Conservation (phyloP, 2,113 vertebrate species). For the Tragulus kanchil region DNA sequence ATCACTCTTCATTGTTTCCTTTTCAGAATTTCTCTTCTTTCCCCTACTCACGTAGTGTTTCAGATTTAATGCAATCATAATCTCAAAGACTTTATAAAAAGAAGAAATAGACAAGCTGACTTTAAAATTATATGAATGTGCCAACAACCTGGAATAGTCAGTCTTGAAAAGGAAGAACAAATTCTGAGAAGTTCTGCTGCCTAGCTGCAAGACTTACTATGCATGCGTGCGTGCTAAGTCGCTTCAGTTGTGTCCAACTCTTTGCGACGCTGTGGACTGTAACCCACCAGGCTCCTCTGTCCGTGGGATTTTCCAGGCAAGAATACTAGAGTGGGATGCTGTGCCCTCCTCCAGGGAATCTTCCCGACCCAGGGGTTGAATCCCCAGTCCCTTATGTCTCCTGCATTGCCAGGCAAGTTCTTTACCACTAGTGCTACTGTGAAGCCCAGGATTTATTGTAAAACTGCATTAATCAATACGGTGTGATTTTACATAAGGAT, state of each 20-base stretch:
- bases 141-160: background rate
- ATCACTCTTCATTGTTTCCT: background rate
- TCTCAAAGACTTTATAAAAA: background rate
- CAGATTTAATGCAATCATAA: background rate
- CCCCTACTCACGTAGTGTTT: background rate
- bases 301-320: no score
- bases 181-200: background rate
- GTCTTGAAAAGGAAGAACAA: slow-evolving; percentile 6
- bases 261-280: no score
- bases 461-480: background rate
- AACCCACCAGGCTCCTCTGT: no score
- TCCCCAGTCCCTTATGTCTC: background rate
- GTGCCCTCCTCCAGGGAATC: no score
- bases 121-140: background rate
- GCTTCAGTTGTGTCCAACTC: no score
- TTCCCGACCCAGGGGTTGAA: no score
- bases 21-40: background rate
- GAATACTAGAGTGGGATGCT: no score
- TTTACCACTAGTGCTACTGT: background rate
- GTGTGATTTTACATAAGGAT: background rate
- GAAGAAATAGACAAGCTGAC: background rate
- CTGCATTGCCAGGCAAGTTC: background rate
- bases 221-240: no score
- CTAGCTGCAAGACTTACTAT: background rate
- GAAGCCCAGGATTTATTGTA: background rate